Conservation (phyloP, 2,797 vertebrate genomes). For the Emydoidea blandingii region DNA sequence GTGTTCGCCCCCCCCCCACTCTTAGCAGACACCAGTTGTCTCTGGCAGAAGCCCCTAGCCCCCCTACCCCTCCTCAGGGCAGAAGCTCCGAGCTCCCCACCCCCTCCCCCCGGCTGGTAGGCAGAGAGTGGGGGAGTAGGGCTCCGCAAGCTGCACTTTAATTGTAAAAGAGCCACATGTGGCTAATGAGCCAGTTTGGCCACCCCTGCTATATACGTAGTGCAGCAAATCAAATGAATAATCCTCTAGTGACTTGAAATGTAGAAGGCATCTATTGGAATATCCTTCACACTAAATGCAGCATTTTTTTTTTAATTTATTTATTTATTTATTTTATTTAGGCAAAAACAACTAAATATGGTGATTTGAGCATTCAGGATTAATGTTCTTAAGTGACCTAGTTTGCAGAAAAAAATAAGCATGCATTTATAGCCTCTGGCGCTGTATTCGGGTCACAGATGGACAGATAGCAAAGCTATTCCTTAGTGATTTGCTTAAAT, state of each 20-base stretch:
- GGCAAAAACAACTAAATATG: conserved; percentile 31
- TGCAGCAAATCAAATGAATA: not conserved
- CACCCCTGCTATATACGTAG: not conserved
- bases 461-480: conserved; percentile 70
- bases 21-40: too few relatives aligned
- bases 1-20: too few relatives aligned
- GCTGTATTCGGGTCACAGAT: conserved; percentile 74
- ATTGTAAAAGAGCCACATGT: too few relatives aligned
- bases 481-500: conserved; percentile 63
- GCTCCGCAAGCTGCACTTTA: too few relatives aligned
- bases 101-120: too few relatives aligned
- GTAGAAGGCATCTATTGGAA: conserved; percentile 29
- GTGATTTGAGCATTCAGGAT: conserved; percentile 70
- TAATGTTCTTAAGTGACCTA: conserved; percentile 77
- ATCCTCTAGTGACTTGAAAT: conserved; percentile 1
- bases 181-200: too few relatives aligned
- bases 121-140: too few relatives aligned
- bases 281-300: conserved; percentile 44
- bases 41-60: too few relatives aligned
- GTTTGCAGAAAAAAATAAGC: conserved; percentile 72
- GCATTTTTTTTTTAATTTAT: not conserved
- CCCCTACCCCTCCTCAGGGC: too few relatives aligned
- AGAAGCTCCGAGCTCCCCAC: too few relatives aligned
- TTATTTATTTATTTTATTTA: not conserved
- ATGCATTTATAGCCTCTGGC: conserved; percentile 74